Conservation (phyloP, 2,797 vertebrate genomes). For the Channa striata region DNA sequence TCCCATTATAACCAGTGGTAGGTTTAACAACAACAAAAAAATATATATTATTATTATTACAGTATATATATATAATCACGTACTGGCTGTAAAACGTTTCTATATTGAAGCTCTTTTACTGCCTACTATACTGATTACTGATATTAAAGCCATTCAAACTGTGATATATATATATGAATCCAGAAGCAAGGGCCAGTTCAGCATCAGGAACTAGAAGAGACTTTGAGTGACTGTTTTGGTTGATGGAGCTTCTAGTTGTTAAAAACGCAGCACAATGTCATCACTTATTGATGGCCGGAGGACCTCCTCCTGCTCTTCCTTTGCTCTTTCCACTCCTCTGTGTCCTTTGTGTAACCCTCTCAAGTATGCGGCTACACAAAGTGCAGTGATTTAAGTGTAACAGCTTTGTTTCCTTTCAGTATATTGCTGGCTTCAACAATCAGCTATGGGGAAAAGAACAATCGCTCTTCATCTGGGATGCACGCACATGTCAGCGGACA, state of each 20-base stretch:
- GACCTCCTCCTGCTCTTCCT: conserved; percentile 21
- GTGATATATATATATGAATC: background rate
- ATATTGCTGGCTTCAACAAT: conserved; percentile 14
- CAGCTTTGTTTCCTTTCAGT: conserved; percentile 15
- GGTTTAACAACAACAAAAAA: too few relatives aligned
- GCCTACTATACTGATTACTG: background rate
- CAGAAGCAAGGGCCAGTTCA: background rate
- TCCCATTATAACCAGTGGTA: too few relatives aligned
- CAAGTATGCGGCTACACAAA: conserved; percentile 13
- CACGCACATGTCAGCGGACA: background rate
- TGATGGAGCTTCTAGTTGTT: conserved; percentile 29
- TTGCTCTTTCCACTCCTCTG: conserved; percentile 13
- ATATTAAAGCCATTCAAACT: background rate
- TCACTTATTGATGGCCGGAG: conserved; percentile 51
- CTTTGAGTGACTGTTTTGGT: background rate
- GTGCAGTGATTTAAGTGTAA: conserved; percentile 24
- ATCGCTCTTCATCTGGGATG: conserved; percentile 3
- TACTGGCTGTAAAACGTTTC: too few relatives aligned
- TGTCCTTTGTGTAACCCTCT: conserved; percentile 24
- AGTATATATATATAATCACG: too few relatives aligned
- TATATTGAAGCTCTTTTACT: background rate
- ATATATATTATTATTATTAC: too few relatives aligned
- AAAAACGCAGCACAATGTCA: conserved; percentile 19
- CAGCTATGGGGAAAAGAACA: conserved; percentile 11
- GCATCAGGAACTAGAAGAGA: background rate